phyloP scores from a whole-genome alignment of 2,888 invertebrate species.

The Sphaerophoria taeniata region DNA sequence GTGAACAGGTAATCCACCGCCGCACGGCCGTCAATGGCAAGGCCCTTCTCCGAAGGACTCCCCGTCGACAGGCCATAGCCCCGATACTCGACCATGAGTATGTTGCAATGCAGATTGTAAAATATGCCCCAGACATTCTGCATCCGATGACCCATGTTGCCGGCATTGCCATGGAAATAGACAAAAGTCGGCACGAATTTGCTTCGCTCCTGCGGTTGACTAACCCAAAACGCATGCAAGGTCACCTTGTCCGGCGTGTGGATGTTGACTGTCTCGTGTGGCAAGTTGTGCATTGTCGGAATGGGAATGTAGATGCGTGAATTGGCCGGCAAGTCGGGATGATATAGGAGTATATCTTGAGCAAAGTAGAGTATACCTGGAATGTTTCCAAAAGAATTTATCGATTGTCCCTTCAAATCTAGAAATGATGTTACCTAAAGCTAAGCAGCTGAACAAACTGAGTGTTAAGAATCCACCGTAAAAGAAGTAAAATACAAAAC shows the following conservation, averaged over 20 bases:
- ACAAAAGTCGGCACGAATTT: constrained; percentile 91
- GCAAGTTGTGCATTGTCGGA: constrained; percentile 93
- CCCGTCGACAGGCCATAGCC: constrained; percentile 97
- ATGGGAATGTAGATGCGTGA: constrained; percentile 94
- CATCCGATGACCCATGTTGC: constrained; percentile 97
- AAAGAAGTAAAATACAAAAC: constrained; percentile 91
- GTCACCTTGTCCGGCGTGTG: constrained; percentile 90
- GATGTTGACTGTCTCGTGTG: constrained; percentile 92
- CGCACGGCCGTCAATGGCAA: constrained; percentile 94
- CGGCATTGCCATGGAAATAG: constrained; percentile 98
- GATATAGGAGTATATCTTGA: constrained; percentile 93
- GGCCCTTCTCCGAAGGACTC: constrained; percentile 92
- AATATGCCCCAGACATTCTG: constrained; percentile 94
- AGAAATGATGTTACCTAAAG: constrained; percentile 85
- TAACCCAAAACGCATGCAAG: constrained; percentile 92
- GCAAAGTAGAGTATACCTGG: constrained; percentile 92
- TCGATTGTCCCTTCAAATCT: too few species aligned
- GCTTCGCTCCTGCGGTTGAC: constrained; percentile 87
- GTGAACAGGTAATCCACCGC: constrained; percentile 93
- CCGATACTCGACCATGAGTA: constrained; percentile 96
- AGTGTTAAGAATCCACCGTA: constrained; percentile 91
- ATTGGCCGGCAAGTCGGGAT: constrained; percentile 94
- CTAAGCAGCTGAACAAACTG: constrained; percentile 87
- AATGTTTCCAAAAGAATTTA: not conserved
- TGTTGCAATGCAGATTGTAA: constrained; percentile 91